A percentile compares a stretch with the other conserved stretches of the same genome.
These are phyloP conservation scores for Exephanes ischioxanthus DNA, from an alignment of 2,888 invertebrate genomes.

Conservation along the genomic window DNA sequence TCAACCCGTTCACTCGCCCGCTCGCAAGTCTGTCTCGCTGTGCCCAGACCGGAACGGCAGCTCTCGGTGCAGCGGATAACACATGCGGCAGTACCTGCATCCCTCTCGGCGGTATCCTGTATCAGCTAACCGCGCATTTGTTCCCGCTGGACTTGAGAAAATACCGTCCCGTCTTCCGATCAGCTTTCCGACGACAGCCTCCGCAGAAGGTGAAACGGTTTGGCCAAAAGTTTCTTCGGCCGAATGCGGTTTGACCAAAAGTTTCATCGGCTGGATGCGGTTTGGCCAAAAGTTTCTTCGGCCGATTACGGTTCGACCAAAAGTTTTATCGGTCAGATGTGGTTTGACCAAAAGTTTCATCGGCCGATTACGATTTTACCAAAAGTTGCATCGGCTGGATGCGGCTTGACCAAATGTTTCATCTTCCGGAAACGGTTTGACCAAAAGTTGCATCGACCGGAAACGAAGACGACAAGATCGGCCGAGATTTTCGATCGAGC, in stretches of 20 bases:
- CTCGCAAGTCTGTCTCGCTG: conserved; percentile 52
- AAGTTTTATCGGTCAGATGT: not conserved
- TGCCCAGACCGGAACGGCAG: conserved; percentile 49
- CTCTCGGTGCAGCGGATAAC: conserved; percentile 33
- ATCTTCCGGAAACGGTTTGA: too few relatives aligned
- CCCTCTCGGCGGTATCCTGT: conserved; percentile 36
- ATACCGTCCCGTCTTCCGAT: conserved; percentile 15
- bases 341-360: not conserved
- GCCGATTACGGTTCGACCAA: not conserved
- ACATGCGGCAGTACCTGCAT: conserved; percentile 35
- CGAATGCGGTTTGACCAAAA: not conserved
- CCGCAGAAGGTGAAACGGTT: not conserved
- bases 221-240: not conserved
- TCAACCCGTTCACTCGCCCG: conserved; percentile 65
- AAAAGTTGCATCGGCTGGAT: not conserved
- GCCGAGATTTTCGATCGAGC: not conserved
- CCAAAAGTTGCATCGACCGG: not conserved
- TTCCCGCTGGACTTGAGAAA: conserved; percentile 38
- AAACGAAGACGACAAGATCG: not conserved
- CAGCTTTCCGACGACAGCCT: not conserved
- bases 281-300: not conserved
- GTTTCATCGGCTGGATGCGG: not conserved
- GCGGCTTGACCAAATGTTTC: too few relatives aligned
- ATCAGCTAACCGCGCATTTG: conserved; percentile 54
- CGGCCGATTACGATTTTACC: not conserved